Evolutionary conservation across 2,797 vertebrate species (phyloP).

Genomic region (Sparus aurata): DNA sequence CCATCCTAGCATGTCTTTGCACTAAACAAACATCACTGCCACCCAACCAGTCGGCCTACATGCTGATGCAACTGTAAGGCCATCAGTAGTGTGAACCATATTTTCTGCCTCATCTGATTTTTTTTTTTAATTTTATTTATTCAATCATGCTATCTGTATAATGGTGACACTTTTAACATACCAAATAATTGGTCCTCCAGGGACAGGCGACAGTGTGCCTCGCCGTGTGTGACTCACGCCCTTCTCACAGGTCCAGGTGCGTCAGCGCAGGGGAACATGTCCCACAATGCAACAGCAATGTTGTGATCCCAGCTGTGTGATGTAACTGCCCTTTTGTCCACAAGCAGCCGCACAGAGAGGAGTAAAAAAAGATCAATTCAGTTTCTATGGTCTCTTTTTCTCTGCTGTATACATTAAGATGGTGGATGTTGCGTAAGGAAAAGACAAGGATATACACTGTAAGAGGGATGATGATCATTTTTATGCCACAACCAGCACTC

Average conservation of each 20-base stretch:
- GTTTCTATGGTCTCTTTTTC: conserved; percentile 5
- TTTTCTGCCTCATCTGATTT: conserved; percentile 53
- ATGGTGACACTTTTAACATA: conserved; percentile 75
- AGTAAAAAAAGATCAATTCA: conserved; percentile 44
- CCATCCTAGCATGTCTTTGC: not conserved
- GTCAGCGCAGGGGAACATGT: conserved; percentile 42
- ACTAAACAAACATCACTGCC: conserved; percentile 29
- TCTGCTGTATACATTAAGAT: conserved; percentile 19
- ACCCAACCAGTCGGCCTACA: conserved; percentile 1
- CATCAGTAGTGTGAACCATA: conserved; percentile 38
- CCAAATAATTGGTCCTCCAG: conserved; percentile 81
- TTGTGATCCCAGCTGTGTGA: conserved; percentile 51
- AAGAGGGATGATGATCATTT: not conserved
- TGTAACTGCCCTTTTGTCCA: conserved; percentile 53
- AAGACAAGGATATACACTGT: conserved; percentile 1
- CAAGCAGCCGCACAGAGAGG: conserved; percentile 30
- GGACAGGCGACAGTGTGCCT: conserved; percentile 60
- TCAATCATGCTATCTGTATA: conserved; percentile 59
- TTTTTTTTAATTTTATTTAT: conserved; percentile 56
- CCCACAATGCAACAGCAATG: conserved; percentile 64
- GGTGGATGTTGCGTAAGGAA: not conserved
- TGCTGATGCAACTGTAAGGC: conserved; percentile 49
- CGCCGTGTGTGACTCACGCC: conserved; percentile 57
- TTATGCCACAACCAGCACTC: not conserved
- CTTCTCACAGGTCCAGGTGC: conserved; percentile 63